These are phyloP conservation scores for Ctenopoma multispine DNA, from an alignment of 2,797 vertebrate genomes.

Conservation along the genomic window DNA sequence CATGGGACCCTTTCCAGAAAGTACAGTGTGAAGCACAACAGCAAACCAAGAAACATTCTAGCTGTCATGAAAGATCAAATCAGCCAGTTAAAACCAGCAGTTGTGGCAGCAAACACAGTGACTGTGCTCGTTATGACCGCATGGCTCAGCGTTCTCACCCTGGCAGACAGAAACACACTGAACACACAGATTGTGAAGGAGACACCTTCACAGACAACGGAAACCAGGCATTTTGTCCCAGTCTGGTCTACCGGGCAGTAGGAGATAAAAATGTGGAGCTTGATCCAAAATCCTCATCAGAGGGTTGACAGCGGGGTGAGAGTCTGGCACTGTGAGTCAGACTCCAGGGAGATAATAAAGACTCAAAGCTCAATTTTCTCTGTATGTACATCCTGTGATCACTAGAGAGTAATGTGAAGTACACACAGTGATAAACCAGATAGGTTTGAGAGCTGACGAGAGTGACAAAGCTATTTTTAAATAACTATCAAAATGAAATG, in stretches of 20 bases:
- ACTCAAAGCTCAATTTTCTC: constrained; percentile 60
- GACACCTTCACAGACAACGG: constrained; percentile 47
- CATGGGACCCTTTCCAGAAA: constrained; percentile 2
- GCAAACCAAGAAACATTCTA: constrained; percentile 36
- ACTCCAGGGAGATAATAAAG: constrained; percentile 55
- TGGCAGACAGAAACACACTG: not conserved
- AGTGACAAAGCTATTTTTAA: not conserved
- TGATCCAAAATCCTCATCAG: constrained; percentile 69
- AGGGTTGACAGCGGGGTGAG: constrained; percentile 53
- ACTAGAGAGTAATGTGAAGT: constrained; percentile 29
- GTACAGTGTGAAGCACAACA: constrained; percentile 12
- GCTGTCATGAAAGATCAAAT: constrained; percentile 43
- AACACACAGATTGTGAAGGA: constrained; percentile 30
- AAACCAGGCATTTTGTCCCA: constrained; percentile 37
- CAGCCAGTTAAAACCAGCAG: constrained; percentile 43
- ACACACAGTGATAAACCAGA: constrained; percentile 28
- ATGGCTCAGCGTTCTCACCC: constrained; percentile 2
- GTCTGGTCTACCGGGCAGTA: constrained; percentile 54
- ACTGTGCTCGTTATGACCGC: constrained; percentile 3
- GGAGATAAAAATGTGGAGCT: constrained; percentile 49
- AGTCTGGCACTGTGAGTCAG: constrained; percentile 57
- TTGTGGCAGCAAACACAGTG: not conserved
- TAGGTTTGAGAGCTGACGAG: constrained; percentile 10
- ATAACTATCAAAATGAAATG: constrained; percentile 39
- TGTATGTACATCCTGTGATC: constrained; percentile 49